These are phyloP conservation scores for Aphidius ervi DNA, from an alignment of 1,140 invertebrate genomes.

Conservation along the genomic window DNA sequence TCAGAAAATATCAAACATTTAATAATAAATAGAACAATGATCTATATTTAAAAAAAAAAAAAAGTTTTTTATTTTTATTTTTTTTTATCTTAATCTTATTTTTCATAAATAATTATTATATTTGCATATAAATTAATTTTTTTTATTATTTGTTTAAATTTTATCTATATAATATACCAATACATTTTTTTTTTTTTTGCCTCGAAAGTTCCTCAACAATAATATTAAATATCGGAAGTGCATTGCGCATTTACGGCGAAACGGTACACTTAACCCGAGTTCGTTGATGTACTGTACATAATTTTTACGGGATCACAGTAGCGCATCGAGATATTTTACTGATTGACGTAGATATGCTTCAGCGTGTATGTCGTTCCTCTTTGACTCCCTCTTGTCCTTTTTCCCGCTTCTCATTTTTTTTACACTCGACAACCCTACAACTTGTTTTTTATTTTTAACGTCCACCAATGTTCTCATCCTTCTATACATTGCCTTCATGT, in stretches of 20 bases:
- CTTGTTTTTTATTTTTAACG: neutral
- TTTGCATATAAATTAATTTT: neutral
- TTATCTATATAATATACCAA: neutral
- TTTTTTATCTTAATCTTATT: neutral
- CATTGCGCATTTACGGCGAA: slow-evolving; percentile 23
- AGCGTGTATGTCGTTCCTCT: slow-evolving; percentile 9
- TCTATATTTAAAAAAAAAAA: no score
- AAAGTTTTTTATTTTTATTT: neutral
- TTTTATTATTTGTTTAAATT: neutral
- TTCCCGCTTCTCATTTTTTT: neutral
- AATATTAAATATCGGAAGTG: slow-evolving; percentile 15
- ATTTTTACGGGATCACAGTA: slow-evolving; percentile 23
- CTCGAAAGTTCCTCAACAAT: neutral
- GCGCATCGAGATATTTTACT: slow-evolving; percentile 23
- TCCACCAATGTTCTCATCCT: neutral
- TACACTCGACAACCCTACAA: neutral
- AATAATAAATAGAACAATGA: no score
- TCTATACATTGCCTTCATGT: neutral
- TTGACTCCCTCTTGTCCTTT: neutral
- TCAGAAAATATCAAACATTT: no score
- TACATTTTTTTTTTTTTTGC: slow-evolving; percentile 1
- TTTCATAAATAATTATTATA: neutral
- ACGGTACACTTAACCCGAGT: slow-evolving; percentile 22
- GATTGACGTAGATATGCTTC: slow-evolving; percentile 19
- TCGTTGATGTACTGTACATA: slow-evolving; percentile 15